Conservation (phyloP, 2,888 invertebrate genomes). For the Lithosia quadra region DNA sequence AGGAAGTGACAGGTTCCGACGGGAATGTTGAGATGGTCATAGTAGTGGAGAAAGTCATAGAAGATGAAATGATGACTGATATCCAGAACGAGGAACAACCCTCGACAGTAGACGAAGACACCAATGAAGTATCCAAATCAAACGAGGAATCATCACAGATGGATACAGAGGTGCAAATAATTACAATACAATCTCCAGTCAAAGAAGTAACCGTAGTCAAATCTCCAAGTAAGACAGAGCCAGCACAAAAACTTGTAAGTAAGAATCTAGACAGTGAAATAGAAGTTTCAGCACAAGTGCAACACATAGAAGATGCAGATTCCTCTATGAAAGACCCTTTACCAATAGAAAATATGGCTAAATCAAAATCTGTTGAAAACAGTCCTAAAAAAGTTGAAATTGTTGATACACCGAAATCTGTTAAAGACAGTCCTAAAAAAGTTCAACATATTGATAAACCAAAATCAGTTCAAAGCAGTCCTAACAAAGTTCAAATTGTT, state of each 20-base stretch:
- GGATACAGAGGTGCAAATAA: constrained; percentile 20
- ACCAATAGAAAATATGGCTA: constrained; percentile 31
- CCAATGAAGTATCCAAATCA: constrained; percentile 16
- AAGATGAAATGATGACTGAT: constrained; percentile 55
- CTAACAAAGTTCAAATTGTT: constrained; percentile 6
- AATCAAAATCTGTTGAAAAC: constrained; percentile 7
- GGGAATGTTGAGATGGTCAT: constrained; percentile 74
- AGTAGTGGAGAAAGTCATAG: constrained; percentile 71
- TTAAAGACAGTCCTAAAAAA: constrained; percentile 14
- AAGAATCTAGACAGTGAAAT: constrained; percentile 22
- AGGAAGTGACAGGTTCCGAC: constrained; percentile 66
- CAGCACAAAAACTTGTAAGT: constrained; percentile 42
- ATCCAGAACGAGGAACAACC: constrained; percentile 37
- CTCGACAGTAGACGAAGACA: constrained; percentile 21
- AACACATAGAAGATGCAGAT: constrained; percentile 54
- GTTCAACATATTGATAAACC: constrained; percentile 27
- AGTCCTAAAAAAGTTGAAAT: constrained; percentile 11
- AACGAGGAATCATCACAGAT: constrained; percentile 17
- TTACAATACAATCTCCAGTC: constrained; percentile 21
- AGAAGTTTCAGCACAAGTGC: constrained; percentile 31
- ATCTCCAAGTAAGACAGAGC: constrained; percentile 36
- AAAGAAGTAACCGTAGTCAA: constrained; percentile 23
- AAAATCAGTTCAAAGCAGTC: constrained; percentile 7
- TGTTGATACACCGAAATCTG: background rate
- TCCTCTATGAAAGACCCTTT: constrained; percentile 51